phyloP scores from a whole-genome alignment of 2,888 invertebrate genomes.

The Heterodera filipjevi region DNA sequence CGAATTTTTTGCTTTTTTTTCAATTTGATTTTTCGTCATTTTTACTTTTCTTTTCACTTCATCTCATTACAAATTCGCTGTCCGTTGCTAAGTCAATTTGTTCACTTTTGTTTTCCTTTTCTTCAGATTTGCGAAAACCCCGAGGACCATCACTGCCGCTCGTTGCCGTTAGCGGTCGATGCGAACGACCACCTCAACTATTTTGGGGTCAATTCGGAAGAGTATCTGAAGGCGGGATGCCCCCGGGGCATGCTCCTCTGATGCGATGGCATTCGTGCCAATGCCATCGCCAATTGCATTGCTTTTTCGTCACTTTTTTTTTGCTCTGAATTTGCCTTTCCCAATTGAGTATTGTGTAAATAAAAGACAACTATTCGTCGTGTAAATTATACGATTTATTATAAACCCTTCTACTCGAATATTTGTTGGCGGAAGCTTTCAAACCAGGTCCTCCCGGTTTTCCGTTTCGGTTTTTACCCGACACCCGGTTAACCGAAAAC shows the following conservation, averaged over 20 bases:
- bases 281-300: neutral
- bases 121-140: conserved; percentile 55
- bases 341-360: no score
- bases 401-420: no score
- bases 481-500: no score
- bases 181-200: conserved; percentile 60
- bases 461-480: no score
- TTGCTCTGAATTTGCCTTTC: neutral
- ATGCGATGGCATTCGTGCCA: conserved; percentile 3
- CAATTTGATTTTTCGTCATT: no score
- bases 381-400: no score
- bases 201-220: conserved; percentile 60
- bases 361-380: no score
- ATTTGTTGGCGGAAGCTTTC: no score
- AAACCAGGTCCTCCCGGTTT: no score
- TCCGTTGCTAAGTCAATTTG: neutral
- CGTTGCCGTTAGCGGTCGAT: conserved; percentile 56
- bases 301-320: neutral
- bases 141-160: conserved; percentile 61
- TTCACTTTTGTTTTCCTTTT: neutral
- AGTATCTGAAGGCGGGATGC: conserved; percentile 57
- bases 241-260: conserved; percentile 42
- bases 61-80: no score
- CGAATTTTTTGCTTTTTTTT: no score
- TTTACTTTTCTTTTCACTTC: no score